A percentile compares a stretch with the other conserved stretches of the same genome.
Conservation (phyloP, 2,797 vertebrate genomes). For the Picus viridis region DNA sequence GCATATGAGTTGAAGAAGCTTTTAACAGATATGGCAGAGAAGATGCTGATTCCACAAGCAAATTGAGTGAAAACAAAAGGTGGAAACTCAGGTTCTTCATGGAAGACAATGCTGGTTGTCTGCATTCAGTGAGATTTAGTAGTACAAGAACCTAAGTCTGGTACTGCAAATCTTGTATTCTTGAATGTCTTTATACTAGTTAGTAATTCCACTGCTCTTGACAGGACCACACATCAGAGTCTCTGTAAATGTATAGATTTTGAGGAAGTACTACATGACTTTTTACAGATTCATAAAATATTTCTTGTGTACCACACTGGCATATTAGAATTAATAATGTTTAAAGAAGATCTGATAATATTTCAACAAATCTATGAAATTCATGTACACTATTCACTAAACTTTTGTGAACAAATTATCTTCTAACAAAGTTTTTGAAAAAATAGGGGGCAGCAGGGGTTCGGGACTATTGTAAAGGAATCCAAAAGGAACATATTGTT, state of each 20-base stretch:
- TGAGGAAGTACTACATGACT: background rate
- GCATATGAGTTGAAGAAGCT: background rate
- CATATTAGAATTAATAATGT: background rate
- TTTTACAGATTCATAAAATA: background rate
- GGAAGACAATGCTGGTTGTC: background rate
- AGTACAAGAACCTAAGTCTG: background rate
- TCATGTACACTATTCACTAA: background rate
- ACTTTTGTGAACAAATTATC: background rate
- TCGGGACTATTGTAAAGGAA: background rate
- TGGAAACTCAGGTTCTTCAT: background rate
- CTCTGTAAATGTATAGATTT: background rate
- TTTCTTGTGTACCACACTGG: background rate
- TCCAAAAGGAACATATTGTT: background rate
- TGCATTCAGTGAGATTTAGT: slow-evolving; percentile 19
- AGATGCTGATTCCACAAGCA: background rate
- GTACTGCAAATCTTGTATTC: background rate
- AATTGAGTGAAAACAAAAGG: slow-evolving; percentile 37
- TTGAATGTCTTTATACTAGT: background rate
- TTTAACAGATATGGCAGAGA: background rate
- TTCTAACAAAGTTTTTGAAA: background rate
- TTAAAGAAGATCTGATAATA: background rate
- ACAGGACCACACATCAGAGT: background rate
- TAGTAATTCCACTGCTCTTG: background rate
- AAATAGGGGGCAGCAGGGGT: background rate
- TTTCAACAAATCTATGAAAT: background rate